Base-by-base conservation (phyloP, 2,888 invertebrate genomes). In the Dexiosoma caninum region DNA sequence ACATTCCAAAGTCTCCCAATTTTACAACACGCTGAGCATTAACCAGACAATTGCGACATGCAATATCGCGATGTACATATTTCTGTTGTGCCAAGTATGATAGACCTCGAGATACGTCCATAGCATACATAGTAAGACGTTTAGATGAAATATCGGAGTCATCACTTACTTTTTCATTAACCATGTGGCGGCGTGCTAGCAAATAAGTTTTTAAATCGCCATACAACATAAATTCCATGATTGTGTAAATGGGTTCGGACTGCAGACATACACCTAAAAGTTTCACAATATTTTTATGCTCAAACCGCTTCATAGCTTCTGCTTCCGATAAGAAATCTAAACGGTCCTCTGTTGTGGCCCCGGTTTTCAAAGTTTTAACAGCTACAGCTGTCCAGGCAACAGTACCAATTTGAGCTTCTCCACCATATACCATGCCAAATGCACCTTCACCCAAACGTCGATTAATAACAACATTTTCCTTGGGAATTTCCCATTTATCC, bases 151-250 rank as follows among this genome's bases (percentile, higher is more conserved):
- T 94, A 84, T 95, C 95, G 6, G 93, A 92, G 69, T 94, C 94
- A 83, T 94, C 94, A 30, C 91, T 91, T 44, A 90, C 87, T 78
- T 92, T 91, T 83, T 92, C 93, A 82, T 93, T 93, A 0, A 96
- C 95, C 86, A 97, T 91, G 90, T 96, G 95, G 46, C 97, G 92
- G 82, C 97, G 93, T 12, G 96, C 96, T 83, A 97, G 90, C 74
- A 98, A 91, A 90, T 94, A 98, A 8, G 95, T 96, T 91, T 97
- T 97, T 83, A 98, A 91, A 89, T 98, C 97, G 21, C 97, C 98
- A 88, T 97, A 96, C 40, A 97, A 91, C 95, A 97, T 96, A 87
- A 96, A 97, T 89, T 98, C 97, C 97, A 98, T 97, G 12, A 98
- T 94, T 0, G 96, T 96, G 87, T 96, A 95, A 51, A 97, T 95